A percentile compares a stretch with the other conserved stretches of the same genome.
Evolutionary conservation across 2,113 vertebrate genomes (phyloP).

Genomic region (Microcebus lehilahytsara): DNA sequence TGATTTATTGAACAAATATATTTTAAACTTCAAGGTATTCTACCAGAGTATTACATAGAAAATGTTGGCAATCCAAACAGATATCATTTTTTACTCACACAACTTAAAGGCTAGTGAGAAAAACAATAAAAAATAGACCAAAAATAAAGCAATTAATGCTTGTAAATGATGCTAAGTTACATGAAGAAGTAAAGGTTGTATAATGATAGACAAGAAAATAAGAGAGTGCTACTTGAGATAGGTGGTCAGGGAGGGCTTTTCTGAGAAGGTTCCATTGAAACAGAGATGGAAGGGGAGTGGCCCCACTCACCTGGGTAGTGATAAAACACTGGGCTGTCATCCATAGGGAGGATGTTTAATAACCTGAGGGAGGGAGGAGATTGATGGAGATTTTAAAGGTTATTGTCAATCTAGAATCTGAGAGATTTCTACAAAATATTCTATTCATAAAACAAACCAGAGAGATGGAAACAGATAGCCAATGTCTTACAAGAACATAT

Average conservation of each 20-base stretch:
- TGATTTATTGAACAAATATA: conserved; percentile 18
- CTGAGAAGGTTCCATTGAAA: neutral
- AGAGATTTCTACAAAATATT: neutral
- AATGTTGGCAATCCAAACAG: neutral
- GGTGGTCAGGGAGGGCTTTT: neutral
- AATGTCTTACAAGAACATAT: neutral
- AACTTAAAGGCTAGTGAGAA: neutral
- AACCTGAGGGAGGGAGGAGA: neutral
- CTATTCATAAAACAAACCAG: neutral
- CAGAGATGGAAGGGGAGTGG: neutral
- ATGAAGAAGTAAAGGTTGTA: neutral
- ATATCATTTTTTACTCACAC: neutral
- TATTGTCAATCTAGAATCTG: neutral
- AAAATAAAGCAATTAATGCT: neutral
- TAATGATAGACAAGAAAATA: neutral
- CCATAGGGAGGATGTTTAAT: neutral
- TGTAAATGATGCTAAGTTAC: neutral
- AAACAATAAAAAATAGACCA: neutral
- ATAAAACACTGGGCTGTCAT: neutral
- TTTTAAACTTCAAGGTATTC: neutral
- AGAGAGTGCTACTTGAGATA: neutral
- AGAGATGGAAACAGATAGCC: neutral
- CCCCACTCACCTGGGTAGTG: neutral
- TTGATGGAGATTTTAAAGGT: neutral
- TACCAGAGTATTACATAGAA: neutral